Conservation (phyloP, 2,797 vertebrate genomes). For the Anguilla pacifica region DNA sequence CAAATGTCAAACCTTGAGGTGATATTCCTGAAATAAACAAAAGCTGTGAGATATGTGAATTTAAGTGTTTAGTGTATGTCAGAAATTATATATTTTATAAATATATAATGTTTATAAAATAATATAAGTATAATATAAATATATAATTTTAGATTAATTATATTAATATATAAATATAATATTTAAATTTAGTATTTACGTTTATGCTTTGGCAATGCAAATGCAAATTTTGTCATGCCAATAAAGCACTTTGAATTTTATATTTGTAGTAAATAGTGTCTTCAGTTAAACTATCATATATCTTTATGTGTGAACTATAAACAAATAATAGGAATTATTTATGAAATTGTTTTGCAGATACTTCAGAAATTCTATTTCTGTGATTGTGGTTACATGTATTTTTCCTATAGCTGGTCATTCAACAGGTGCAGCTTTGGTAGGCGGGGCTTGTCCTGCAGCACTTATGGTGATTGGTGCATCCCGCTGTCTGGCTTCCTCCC, state of each 20-base stretch:
- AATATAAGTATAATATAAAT: too few relatives aligned
- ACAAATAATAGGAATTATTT: background rate
- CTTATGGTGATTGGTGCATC: background rate
- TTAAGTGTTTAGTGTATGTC: background rate
- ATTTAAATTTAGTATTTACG: too few relatives aligned
- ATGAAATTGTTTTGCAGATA: background rate
- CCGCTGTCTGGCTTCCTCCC: background rate
- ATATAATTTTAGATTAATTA: too few relatives aligned
- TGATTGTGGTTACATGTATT: background rate
- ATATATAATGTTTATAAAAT: background rate
- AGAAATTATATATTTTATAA: background rate
- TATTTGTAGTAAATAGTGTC: background rate
- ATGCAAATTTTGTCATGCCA: too few relatives aligned
- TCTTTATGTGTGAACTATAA: background rate
- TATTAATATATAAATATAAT: too few relatives aligned
- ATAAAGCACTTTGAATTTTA: background rate
- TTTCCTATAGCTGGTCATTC: background rate
- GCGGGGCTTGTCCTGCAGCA: background rate
- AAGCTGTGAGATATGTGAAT: constrained; percentile 13
- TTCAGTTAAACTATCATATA: background rate
- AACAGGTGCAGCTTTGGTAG: background rate
- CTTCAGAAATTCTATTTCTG: background rate
- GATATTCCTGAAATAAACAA: background rate
- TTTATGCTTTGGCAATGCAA: too few relatives aligned
- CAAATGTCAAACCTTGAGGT: too few relatives aligned